Conservation (phyloP, 2,797 vertebrate species). For the Sebastes taczanowskii region DNA sequence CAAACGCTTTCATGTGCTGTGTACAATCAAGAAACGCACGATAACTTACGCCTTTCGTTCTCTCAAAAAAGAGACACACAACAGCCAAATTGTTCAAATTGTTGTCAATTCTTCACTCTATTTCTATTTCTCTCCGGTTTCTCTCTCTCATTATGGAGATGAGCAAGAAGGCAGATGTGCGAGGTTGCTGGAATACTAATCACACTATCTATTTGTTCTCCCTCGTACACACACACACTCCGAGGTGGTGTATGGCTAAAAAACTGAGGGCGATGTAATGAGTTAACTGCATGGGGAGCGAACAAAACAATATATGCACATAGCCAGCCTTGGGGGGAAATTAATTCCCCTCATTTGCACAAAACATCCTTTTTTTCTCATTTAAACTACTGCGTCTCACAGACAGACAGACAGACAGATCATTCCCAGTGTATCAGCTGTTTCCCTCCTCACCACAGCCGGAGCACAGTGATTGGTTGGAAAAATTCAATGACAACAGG, state of each 20-base stretch:
- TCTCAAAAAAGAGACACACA: slow-evolving; percentile 34
- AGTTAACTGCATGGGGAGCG: slow-evolving; percentile 40
- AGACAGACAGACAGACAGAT: background rate
- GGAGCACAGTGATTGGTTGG: background rate
- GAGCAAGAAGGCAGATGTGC: slow-evolving; percentile 42
- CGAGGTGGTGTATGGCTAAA: slow-evolving; percentile 46
- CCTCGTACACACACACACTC: slow-evolving; percentile 42
- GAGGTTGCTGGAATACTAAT: slow-evolving; percentile 71
- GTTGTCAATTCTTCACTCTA: slow-evolving; percentile 46
- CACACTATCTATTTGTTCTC: slow-evolving; percentile 66
- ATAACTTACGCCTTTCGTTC: slow-evolving; percentile 2
- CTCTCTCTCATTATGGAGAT: slow-evolving; percentile 78
- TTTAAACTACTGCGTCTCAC: background rate
- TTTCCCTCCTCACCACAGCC: background rate
- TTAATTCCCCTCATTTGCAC: slow-evolving; percentile 17
- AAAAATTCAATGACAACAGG: background rate
- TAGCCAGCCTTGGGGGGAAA: background rate
- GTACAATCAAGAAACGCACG: slow-evolving; percentile 25
- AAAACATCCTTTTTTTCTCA: background rate
- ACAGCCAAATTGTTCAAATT: slow-evolving; percentile 55
- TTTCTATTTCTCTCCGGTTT: slow-evolving; percentile 35
- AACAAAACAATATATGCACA: slow-evolving; percentile 22
- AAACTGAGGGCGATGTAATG: slow-evolving; percentile 10
- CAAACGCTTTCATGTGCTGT: background rate
- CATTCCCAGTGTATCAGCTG: background rate